Conservation (phyloP, 2,797 vertebrate species). For the Smutsia gigantea region DNA sequence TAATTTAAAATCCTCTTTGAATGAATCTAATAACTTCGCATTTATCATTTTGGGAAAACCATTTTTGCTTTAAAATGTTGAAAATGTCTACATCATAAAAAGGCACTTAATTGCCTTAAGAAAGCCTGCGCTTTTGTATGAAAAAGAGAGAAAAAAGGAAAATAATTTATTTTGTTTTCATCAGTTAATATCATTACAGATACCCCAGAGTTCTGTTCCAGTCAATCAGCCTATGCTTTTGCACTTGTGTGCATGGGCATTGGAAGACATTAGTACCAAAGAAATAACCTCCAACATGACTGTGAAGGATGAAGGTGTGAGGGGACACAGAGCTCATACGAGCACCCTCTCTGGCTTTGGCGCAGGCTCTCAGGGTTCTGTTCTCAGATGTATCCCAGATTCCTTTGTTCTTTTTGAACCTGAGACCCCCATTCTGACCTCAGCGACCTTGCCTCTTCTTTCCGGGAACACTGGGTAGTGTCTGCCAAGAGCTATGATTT, state of each 20-base stretch:
- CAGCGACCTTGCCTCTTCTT: background rate
- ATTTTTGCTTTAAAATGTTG: background rate
- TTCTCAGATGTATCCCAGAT: background rate
- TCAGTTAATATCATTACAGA: background rate
- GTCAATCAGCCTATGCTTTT: background rate
- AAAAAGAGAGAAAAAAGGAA: background rate
- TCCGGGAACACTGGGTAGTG: background rate
- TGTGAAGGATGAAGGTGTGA: background rate
- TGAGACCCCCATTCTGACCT: background rate
- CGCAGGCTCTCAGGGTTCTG: background rate
- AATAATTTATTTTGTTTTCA: background rate
- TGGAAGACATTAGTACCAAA: background rate
- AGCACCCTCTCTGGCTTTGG: background rate
- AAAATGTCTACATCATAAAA: background rate
- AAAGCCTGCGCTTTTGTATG: background rate
- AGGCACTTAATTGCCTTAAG: background rate
- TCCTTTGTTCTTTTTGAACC: background rate
- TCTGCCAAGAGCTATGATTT: background rate
- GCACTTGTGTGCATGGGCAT: background rate
- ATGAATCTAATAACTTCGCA: background rate
- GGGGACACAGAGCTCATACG: background rate
- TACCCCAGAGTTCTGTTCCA: background rate
- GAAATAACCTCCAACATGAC: background rate
- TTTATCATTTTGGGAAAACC: background rate
- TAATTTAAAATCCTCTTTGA: background rate